Conservation (phyloP, 2,888 invertebrate species). For the Drosophila meridionalis region DNA sequence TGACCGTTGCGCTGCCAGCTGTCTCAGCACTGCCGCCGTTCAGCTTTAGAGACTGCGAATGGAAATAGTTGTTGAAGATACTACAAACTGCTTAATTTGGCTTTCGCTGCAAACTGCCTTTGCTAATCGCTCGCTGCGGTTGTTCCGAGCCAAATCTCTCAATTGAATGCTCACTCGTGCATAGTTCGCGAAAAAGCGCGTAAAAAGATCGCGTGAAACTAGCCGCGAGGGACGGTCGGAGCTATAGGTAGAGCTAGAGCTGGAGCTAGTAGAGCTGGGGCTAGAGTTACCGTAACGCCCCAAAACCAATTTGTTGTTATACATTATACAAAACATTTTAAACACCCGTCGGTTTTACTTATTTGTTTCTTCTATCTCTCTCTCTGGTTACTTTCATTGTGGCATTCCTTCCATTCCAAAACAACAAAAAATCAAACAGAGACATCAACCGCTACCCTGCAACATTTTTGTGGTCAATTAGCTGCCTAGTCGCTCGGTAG, state of each 20-base stretch:
- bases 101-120: constrained; percentile 28
- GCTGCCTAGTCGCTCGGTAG: constrained; percentile 41
- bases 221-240: constrained; percentile 6
- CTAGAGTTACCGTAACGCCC: constrained; percentile 59
- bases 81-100: constrained; percentile 13
- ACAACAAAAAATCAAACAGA: neutral
- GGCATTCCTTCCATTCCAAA: constrained; percentile 20
- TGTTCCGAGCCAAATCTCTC: constrained; percentile 49
- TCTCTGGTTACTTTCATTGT: constrained; percentile 67
- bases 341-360: constrained; percentile 27
- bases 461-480: constrained; percentile 74
- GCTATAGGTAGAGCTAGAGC: constrained; percentile 3
- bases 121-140: constrained; percentile 47
- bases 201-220: constrained; percentile 36
- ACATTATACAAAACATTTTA: constrained; percentile 66
- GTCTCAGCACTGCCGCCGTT: constrained; percentile 78
- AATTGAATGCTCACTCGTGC: constrained; percentile 69
- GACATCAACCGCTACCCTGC: constrained; percentile 12
- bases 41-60: constrained; percentile 83
- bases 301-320: constrained; percentile 74
- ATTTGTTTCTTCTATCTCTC: neutral
- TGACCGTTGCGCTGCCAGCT: constrained; percentile 54
- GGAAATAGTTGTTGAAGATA: constrained; percentile 8
- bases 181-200: constrained; percentile 48
- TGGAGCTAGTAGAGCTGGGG: neutral